Base-by-base conservation (phyloP, 2,113 vertebrate species). In the Callopanchax toddi region DNA sequence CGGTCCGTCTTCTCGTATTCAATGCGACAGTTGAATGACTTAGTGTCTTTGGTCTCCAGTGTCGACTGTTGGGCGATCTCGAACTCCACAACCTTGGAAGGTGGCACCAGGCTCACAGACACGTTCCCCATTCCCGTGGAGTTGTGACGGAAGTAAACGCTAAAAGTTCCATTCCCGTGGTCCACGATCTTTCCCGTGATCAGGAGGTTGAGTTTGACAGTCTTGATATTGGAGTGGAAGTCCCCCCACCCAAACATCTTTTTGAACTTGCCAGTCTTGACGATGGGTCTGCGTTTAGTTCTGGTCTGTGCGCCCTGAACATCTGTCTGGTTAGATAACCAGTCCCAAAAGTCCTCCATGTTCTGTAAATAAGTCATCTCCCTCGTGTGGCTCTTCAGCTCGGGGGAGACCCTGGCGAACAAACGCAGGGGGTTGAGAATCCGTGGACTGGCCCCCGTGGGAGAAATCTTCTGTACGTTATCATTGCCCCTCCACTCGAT, bases 241-340 rank as follows among this genome's bases (percentile, higher is more conserved):
- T 99, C 97, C 0, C 97, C 97, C 97, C 97, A 99, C 40, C 97
- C 97, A 21, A 99, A 99, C 97, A 99, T 99, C 82, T 99, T 99
- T 90, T 99, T 99, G 91, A 99, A 99, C 88, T 99, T 99, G 59
- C 97, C 97, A 5, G 97, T 99, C 92, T 99, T 99, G 48, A 99
- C 97, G 61, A 99, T 99, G 66, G 97, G 97, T 70, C 97, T 93
- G 85, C 97, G 95, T 77, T 98, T 99, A 95, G 96, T 96, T 95
- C 97, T 95, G 92, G 94, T 88, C 39, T 96, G 89, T 39, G 92
- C 91, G 73, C 95, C 94, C 84, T 94, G 94, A 82, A 89, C 89
- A 86, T 97, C 96, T 51, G 96, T 98, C 89, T 96, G 92, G 89
- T 99, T 99, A 90, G 95, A 92, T 92, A 99, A 91, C 97, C 97